Evolutionary conservation across 2,797 vertebrate species (phyloP).

Genomic region (Anniella stebbinsi): DNA sequence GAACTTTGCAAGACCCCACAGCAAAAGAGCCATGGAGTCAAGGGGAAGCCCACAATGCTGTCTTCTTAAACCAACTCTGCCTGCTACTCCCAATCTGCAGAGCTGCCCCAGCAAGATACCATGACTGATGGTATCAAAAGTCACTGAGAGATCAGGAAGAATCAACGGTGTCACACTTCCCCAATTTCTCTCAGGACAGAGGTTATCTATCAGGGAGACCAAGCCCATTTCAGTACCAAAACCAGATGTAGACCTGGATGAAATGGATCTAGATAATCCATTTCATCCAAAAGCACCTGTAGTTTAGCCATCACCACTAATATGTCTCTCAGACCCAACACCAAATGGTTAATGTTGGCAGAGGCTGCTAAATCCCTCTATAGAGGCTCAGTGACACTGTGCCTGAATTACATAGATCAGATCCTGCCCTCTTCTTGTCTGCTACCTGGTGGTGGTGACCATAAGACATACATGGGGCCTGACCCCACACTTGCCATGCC

Average conservation of each 20-base stretch:
- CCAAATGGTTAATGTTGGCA: neutral
- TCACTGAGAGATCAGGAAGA: no score
- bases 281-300: no score
- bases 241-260: neutral
- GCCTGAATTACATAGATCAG: neutral
- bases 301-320: no score
- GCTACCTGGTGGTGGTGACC: neutral
- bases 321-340: neutral
- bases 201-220: neutral
- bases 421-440: neutral
- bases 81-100: neutral
- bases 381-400: neutral
- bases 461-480: neutral
- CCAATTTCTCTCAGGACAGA: neutral
- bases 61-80: no score
- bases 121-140: no score
- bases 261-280: neutral
- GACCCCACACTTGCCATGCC: neutral
- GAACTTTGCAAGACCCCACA: no score
- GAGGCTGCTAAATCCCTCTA: neutral
- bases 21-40: neutral
- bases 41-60: no score
- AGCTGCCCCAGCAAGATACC: neutral
- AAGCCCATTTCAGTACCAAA: neutral
- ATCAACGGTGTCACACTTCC: neutral